Base-by-base conservation (phyloP, 2,888 invertebrate genomes). In the Phymatocera aterrima region DNA sequence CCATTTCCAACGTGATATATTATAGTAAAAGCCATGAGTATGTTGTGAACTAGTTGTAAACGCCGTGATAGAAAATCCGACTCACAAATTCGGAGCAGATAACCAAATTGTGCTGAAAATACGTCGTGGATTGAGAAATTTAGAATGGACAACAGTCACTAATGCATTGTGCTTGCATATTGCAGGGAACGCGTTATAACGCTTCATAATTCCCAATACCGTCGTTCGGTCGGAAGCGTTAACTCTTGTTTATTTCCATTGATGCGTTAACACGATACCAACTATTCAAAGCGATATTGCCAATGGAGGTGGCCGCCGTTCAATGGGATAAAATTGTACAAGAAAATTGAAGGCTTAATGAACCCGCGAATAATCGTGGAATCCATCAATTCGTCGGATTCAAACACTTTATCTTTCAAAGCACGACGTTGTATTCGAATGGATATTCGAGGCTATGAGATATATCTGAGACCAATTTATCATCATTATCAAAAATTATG, bases 201-300 rank as follows among this genome's bases (percentile, higher is more conserved):
- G 43, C 46, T 28, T 68, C 43, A 68, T 28, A 68, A 46, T 46
- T 43, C 46, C 28, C n/a, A 68, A 68, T 68, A 24, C 34, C 12
- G 28, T 15, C 40, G 46, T 3, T 43, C 15, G 12, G 28, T 28
- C 46, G n/a, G 15, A 68, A 68, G 68, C 43, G 24, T 46, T 24
- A 40, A 46, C 24, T 40, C 43, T 68, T 68, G 46, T 68, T 64
- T 64, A 1, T 2, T 64, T 64, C 21, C 37, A 64, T 34, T 21
- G 61, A 64, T 64, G 61, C 37, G 43, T 28, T n/a, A 61, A 46
- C 46, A 28, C 43, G 68, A 15, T 68, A 43, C 46, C 24, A 46
- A 43, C 24, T 2, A 43, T 68, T 24, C 65, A 37, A 18, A 15
- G 40, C 24, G 28, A 24, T 46, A 15, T 46, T 68, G 24, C 31